Base-by-base conservation (phyloP, 2,888 invertebrate genomes). In the Archaeoteleia sp. region DNA sequence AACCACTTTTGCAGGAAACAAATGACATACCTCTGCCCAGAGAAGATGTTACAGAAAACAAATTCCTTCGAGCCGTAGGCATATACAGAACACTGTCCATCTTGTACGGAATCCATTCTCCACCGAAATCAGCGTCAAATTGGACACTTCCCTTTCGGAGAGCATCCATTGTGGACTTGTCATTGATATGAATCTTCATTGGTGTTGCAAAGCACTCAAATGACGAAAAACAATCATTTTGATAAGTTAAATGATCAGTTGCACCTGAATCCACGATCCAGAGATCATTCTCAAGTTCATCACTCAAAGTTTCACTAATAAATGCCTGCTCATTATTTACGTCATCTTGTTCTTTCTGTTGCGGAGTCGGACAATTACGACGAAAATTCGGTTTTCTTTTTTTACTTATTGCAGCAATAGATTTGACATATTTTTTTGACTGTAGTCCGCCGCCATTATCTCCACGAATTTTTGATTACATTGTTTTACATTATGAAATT, bases 41-140 rank as follows among this genome's bases (percentile, higher is more conserved):
- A 7, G 40, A 46, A 12, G 40, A 7, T 6, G 32, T 48, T 1
- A 57, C 57, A n/a, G 40, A 57, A 30, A 48, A 32, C 8, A 57
- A 30, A 48, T 57, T 57, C 20, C 57, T 46, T 12, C 46, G 40
- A 1, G 46, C 46, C 6, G 6, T 23, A 7, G 40, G 57, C 8
- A 57, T 48, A 23, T 46, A 48, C n/a, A 57, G 30, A 48, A 57
- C 40, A 34, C 40, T 30, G 40, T 57, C 48, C 40, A 57, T 57
- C n/a, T n/a, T 6, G 17, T 40, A 46, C 12, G 57, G 12, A 7
- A 46, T 15, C 55, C 55, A 55, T 29, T 55, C 35, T 2, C 29
- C 45, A 8, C 25, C 14, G 17, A 57, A 30, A n/a, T 2, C 12
- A 39, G 48, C 40, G 20, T 57, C 15, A 57, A 57, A 57, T n/a